Conservation (phyloP, 2,888 invertebrate species). For the Dichetophora obliterata region DNA sequence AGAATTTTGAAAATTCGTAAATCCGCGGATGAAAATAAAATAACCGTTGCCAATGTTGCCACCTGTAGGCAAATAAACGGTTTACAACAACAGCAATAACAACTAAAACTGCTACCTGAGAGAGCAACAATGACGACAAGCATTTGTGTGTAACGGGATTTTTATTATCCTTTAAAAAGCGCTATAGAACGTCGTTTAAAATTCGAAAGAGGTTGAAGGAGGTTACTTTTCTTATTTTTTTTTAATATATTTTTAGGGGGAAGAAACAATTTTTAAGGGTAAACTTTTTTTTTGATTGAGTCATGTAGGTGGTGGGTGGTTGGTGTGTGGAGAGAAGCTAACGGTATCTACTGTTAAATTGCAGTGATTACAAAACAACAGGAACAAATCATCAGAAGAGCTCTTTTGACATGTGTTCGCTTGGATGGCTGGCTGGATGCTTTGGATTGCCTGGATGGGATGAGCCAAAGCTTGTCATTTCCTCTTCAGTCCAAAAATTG, state of each 20-base stretch:
- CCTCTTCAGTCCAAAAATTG: conserved; percentile 1
- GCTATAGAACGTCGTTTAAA: background rate
- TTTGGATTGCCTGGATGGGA: background rate
- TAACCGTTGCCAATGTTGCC: background rate
- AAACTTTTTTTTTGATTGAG: background rate
- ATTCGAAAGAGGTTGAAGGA: background rate
- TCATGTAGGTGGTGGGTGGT: background rate
- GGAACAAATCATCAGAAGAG: background rate
- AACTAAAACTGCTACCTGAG: background rate
- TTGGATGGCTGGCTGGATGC: background rate
- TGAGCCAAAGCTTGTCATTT: background rate
- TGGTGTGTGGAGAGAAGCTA: background rate
- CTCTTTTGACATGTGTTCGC: conserved; percentile 19
- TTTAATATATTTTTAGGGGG: background rate
- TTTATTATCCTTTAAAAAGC: conserved; percentile 24
- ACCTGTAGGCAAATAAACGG: conserved; percentile 39
- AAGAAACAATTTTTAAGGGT: background rate
- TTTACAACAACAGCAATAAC: conserved; percentile 1
- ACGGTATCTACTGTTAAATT: background rate
- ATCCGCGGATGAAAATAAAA: background rate
- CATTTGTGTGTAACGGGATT: conserved; percentile 27
- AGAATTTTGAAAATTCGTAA: conserved; percentile 31
- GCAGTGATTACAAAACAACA: background rate
- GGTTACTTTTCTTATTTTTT: background rate
- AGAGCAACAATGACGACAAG: conserved; percentile 11